Conservation (phyloP, 92 coral and sea anemone species). For the Paramuricea clavata region DNA sequence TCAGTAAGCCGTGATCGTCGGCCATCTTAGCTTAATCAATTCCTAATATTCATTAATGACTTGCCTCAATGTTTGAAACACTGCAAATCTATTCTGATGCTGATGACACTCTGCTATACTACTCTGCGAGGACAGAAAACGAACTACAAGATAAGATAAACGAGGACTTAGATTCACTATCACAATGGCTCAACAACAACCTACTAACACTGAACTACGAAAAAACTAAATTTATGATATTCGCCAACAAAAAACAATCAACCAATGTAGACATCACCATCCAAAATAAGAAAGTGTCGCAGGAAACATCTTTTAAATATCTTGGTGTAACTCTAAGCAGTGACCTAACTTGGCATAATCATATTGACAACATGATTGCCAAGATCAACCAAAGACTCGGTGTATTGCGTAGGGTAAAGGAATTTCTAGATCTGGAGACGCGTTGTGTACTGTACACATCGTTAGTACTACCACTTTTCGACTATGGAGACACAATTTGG, state of each 20-base stretch:
- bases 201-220: neutral
- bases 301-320: no score
- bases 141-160: neutral
- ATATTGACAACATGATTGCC: no score
- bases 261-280: neutral
- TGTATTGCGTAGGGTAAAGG: no score
- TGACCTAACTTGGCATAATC: no score
- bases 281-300: neutral
- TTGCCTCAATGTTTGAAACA: neutral
- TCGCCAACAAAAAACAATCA: neutral
- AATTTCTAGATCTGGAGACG: no score
- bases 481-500: slow-evolving; percentile 18
- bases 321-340: no score
- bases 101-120: slow-evolving; percentile 2
- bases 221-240: neutral
- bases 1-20: no score
- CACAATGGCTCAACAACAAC: neutral
- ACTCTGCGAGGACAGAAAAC: neutral
- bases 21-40: no score
- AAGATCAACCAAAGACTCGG: no score
- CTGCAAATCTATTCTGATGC: neutral
- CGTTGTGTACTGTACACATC: no score
- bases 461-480: neutral
- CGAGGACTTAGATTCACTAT: neutral
- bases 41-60: neutral